A percentile compares a stretch with the other conserved stretches of the same genome.
These are phyloP conservation scores for Spicauda simplicius DNA, from an alignment of 2,888 invertebrate genomes.

Conservation along the genomic window DNA sequence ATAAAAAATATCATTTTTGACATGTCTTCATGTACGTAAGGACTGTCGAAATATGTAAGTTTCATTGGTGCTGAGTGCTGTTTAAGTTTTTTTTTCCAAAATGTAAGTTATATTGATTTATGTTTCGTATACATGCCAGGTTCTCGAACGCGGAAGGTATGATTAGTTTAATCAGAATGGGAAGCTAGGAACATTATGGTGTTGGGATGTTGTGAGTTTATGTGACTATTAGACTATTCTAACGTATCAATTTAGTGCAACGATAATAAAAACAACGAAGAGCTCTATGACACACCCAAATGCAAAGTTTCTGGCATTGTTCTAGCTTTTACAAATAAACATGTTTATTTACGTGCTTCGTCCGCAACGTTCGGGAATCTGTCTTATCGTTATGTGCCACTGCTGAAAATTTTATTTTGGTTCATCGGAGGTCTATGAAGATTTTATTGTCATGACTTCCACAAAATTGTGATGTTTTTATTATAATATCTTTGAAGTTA, in stretches of 20 bases:
- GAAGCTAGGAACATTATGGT: too few species aligned
- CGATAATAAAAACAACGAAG: not conserved
- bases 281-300: not conserved
- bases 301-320: too few species aligned
- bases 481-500: slow-evolving; percentile 73
- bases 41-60: slow-evolving; percentile 44
- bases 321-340: too few species aligned
- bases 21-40: too few species aligned
- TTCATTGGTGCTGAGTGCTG: slow-evolving; percentile 69
- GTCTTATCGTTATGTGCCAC: slow-evolving; percentile 13
- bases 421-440: slow-evolving; percentile 2
- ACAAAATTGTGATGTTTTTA: slow-evolving; percentile 72
- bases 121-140: slow-evolving; percentile 6
- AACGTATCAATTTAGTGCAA: not conserved
- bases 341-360: not conserved
- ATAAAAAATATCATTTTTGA: too few species aligned
- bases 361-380: not conserved
- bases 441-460: slow-evolving; percentile 53
- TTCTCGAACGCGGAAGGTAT: not conserved
- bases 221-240: too few species aligned
- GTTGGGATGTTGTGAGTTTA: too few species aligned
- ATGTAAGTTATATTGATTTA: slow-evolving; percentile 26
- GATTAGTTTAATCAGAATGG: not conserved
- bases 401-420: slow-evolving; percentile 20
- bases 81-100: slow-evolving; percentile 57